Evolutionary conservation across 2,797 vertebrate species (phyloP), one percentile per base, ranked within the genome.

Genomic region (Coreius guichenoti): DNA sequence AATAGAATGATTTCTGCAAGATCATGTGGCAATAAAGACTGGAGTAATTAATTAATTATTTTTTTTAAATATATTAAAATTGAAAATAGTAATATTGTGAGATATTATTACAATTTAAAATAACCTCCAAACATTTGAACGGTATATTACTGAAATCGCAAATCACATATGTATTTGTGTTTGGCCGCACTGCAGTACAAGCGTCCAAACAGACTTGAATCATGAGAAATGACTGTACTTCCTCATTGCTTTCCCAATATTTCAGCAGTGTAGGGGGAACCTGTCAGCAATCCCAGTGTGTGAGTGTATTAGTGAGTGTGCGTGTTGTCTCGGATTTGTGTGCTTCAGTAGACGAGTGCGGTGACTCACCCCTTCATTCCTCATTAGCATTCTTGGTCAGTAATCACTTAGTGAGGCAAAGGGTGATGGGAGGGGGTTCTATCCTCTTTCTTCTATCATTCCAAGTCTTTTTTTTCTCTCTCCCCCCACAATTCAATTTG

Each of bases 301-400:
- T 56, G 68, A 49, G 81, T 83, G 56, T 45, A 65, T 86, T 73
- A 79, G 80, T 80, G 76, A 73, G 83, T 82, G 81, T 86, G 76
- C 13, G 11, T 76, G 56, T 72, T 61, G 29, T 76, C 73, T 65
- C 72, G 26, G 79, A 80, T 73, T 36, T 78, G 68, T 79, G 79
- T 82, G 85, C 79, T 85, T 78, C 79, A 78, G 47, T 83, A 49
- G 70, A 80, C n/a, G 12, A 85, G 77, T 21, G 72, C 23, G 9
- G 86, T 88, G 86, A 88, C 87, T 86, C 86, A 86, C 87, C 77
- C 58, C 86, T 82, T 86, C 86, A 61, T 82, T 61, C 29, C 79
- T 78, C 65, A 86, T 83, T 84, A 80, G 82, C 72, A 80, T 86
- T 88, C 85, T 39, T 31, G 54, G 75, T 75, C 82, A 80, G 72